Conservation (phyloP, 2,113 vertebrate genomes). For the Dendrocopos noguchii region DNA sequence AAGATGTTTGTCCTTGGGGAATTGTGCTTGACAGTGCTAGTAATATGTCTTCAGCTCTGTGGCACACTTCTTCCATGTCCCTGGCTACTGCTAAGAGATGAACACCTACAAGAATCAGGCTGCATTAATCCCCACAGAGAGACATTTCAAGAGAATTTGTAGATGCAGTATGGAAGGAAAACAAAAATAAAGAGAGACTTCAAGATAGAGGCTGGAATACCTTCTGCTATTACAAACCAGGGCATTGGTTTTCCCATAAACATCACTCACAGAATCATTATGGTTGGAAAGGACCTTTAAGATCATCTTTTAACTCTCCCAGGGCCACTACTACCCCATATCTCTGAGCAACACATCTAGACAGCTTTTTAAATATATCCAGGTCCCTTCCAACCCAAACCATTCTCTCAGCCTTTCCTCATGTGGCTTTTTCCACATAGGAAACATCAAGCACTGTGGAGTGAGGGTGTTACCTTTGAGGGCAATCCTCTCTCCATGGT, state of each 20-base stretch:
- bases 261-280: no score
- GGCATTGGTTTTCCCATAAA: neutral
- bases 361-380: no score
- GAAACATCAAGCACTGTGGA: neutral
- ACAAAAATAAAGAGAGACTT: neutral
- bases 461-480: neutral
- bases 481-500: neutral
- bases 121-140: neutral
- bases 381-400: no score
- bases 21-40: neutral
- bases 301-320: no score
- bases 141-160: neutral
- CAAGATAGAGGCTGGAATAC: neutral
- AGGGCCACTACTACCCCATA: no score
- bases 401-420: no score
- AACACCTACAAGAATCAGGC: neutral
- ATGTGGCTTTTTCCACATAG: no score
- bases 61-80: neutral
- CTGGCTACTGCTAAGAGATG: neutral
- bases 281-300: no score
- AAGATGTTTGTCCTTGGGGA: neutral
- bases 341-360: no score
- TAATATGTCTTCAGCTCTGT: neutral
- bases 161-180: neutral
- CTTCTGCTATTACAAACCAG: neutral